Conservation (phyloP, 2,888 invertebrate genomes). For the Sinodicranocentrus sp. region DNA sequence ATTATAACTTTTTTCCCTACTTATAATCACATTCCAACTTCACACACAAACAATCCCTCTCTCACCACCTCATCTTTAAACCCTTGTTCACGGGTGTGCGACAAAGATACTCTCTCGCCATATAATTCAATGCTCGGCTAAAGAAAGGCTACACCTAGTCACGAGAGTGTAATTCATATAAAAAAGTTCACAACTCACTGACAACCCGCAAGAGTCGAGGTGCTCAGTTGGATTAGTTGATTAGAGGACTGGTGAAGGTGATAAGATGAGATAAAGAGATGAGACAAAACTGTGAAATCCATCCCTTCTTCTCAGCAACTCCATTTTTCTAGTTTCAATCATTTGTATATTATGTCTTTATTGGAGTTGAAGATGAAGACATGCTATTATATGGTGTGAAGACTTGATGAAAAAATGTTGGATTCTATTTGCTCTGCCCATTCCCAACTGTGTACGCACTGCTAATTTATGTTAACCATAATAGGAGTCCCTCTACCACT, state of each 20-base stretch:
- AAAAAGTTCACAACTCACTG: constrained; percentile 8
- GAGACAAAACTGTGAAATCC: constrained; percentile 73
- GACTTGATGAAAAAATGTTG: no score
- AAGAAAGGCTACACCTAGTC: neutral
- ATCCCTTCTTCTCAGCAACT: neutral
- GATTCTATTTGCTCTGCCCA: no score
- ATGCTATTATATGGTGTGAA: neutral
- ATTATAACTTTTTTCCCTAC: constrained; percentile 57
- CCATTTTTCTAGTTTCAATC: no score
- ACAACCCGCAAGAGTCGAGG: no score
- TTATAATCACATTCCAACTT: constrained; percentile 44
- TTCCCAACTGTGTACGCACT: constrained; percentile 10
- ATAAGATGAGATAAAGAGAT: constrained; percentile 75
- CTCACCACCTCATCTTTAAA: constrained; percentile 21
- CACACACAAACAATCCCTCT: constrained; percentile 15
- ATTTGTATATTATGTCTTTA: no score
- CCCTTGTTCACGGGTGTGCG: constrained; percentile 60
- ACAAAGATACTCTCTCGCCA: constrained; percentile 28
- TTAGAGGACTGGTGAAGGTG: constrained; percentile 62
- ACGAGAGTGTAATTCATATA: constrained; percentile 14
- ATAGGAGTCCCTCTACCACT: no score
- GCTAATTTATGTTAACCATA: constrained; percentile 63
- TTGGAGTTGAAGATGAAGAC: neutral
- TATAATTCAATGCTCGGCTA: no score
- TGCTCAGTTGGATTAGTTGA: constrained; percentile 57